These are phyloP conservation scores for Plagiodera versicolora DNA, from an alignment of 2,888 invertebrate genomes.

Conservation along the genomic window DNA sequence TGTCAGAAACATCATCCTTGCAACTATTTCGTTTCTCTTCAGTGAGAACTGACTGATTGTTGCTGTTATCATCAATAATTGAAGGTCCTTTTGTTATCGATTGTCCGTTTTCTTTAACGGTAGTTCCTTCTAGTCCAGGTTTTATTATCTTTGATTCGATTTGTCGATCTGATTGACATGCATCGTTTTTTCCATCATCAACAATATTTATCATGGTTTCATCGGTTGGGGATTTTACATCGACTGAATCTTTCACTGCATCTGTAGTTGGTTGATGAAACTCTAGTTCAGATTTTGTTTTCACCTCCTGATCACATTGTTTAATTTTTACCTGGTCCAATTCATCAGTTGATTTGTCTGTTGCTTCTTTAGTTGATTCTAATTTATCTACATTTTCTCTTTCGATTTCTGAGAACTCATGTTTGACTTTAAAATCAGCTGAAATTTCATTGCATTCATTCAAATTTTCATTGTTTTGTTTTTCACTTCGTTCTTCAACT, in stretches of 20 bases:
- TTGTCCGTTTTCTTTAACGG: background rate
- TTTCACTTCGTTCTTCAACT: constrained; percentile 9
- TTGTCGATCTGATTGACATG: too few relatives aligned
- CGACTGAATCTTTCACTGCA: background rate
- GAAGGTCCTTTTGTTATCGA: background rate
- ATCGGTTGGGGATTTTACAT: background rate
- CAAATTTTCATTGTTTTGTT: too few relatives aligned
- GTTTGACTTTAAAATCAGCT: too few relatives aligned
- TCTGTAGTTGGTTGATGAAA: background rate
- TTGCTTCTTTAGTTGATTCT: constrained; percentile 1
- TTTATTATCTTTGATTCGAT: background rate
- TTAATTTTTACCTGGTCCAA: too few relatives aligned
- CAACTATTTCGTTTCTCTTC: background rate
- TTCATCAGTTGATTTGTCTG: background rate
- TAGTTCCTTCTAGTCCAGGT: background rate
- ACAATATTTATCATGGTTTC: background rate
- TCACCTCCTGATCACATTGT: too few relatives aligned
- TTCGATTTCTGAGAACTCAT: too few relatives aligned
- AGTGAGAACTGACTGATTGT: background rate
- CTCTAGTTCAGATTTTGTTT: too few relatives aligned
- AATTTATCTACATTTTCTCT: too few relatives aligned
- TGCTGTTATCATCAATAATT: background rate
- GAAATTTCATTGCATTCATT: background rate
- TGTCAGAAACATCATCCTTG: background rate
- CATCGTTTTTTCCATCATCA: background rate